A percentile compares a stretch with the other conserved stretches of the same genome.
Evolutionary conservation across 2,113 vertebrate genomes (phyloP).

Genomic region (Oncorhynchus keta): DNA sequence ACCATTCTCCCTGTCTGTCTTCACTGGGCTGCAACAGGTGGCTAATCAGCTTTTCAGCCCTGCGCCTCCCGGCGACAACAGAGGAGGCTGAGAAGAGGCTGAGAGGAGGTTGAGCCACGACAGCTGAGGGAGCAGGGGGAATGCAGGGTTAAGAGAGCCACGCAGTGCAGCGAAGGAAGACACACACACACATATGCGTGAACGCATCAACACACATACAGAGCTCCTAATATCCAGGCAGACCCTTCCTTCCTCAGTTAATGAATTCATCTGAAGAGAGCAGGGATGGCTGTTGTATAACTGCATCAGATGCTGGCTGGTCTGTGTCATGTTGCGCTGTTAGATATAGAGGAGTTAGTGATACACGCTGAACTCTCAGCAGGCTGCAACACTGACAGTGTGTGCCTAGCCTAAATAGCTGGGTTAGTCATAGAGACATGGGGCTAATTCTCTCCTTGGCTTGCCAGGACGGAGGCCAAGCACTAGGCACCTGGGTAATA

Average conservation of each 20-base stretch:
- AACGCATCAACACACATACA: background rate
- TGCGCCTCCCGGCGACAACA: slow-evolving; percentile 32
- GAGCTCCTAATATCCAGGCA: background rate
- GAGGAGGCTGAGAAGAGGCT: slow-evolving; percentile 22
- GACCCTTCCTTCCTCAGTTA: background rate
- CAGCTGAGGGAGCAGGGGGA: slow-evolving; percentile 46
- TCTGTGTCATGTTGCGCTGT: background rate
- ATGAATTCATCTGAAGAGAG: slow-evolving; percentile 1
- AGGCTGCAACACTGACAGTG: background rate
- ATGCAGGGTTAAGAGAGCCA: background rate
- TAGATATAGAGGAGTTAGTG: too few relatives aligned
- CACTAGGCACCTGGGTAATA: background rate
- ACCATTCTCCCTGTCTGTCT: slow-evolving; percentile 30
- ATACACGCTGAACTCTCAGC: background rate
- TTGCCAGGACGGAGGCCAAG: background rate
- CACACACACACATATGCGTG: background rate
- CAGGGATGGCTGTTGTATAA: background rate
- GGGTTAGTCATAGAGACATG: background rate
- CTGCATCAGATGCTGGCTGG: background rate
- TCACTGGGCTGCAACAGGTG: slow-evolving; percentile 65
- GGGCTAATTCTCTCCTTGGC: background rate
- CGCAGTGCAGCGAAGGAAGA: background rate
- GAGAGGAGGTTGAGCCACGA: slow-evolving; percentile 45
- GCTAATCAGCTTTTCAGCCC: slow-evolving; percentile 64
- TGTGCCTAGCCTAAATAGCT: background rate